Percentiles rank a stretch among this genome's conserved stretches.
Evolutionary conservation across 2,797 vertebrate species (phyloP).

Genomic region (Emydoidea blandingii): DNA sequence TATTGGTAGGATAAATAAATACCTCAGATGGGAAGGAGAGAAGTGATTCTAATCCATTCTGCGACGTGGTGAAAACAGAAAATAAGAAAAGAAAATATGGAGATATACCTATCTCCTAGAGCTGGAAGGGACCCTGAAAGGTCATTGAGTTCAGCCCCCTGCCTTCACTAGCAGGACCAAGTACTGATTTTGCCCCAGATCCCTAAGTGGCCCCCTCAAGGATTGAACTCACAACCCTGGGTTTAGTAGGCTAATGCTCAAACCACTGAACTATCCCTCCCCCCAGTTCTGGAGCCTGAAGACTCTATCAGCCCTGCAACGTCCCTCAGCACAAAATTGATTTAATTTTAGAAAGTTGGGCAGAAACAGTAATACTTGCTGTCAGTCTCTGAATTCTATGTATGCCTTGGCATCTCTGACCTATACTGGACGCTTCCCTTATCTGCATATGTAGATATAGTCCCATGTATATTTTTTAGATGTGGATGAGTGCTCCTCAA

Average conservation of each 20-base stretch:
- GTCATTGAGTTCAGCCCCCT: no score
- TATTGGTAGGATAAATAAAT: neutral
- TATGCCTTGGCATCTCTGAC: accelerated
- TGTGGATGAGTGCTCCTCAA: slow-evolving; percentile 90
- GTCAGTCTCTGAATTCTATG: neutral
- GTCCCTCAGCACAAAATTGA: neutral
- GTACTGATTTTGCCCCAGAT: no score
- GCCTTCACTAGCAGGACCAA: no score
- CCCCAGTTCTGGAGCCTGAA: neutral
- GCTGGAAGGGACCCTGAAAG: no score
- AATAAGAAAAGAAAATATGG: no score
- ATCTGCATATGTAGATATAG: neutral
- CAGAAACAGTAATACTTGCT: neutral
- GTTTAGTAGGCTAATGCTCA: no score
- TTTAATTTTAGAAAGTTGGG: neutral
- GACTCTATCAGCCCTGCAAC: neutral
- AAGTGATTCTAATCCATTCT: no score
- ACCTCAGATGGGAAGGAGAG: neutral
- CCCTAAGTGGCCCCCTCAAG: no score
- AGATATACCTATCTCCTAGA: no score
- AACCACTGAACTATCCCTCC: no score
- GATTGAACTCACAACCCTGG: no score
- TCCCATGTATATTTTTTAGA: slow-evolving; percentile 76
- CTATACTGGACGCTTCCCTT: accelerated
- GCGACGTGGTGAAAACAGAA: neutral